phyloP scores from a whole-genome alignment of 2,113 vertebrate species.

The Cyprinus carpio region DNA sequence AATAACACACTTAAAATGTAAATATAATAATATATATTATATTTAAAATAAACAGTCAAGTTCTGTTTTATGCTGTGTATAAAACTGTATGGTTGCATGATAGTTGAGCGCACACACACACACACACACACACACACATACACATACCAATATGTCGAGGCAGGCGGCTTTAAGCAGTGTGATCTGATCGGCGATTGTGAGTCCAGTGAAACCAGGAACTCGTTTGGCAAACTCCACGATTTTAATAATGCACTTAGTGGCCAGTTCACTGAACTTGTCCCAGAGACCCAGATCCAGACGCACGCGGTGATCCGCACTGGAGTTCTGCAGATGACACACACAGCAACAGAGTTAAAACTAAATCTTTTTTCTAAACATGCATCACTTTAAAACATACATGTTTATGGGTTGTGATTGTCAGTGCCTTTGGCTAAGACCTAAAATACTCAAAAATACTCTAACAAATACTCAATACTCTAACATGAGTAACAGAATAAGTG shows the following conservation, averaged over 20 bases:
- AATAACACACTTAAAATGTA: not conserved
- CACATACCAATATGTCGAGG: conserved; percentile 90
- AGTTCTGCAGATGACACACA: conserved; percentile 80
- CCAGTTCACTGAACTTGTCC: conserved; percentile 99
- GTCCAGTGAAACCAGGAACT: conserved; percentile 92
- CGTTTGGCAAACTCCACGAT: conserved; percentile 99
- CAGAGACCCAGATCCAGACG: conserved; percentile 95
- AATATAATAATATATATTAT: not conserved
- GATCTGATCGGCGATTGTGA: conserved; percentile 99
- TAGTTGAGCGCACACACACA: conserved; percentile 50
- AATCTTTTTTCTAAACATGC: not conserved
- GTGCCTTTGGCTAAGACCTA: not conserved
- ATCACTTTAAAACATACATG: not conserved
- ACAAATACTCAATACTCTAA: not conserved
- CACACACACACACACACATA: conserved; percentile 43
- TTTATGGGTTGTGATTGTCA: not conserved
- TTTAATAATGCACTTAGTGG: conserved; percentile 99
- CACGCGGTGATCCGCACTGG: conserved; percentile 93
- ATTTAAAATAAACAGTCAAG: not conserved
- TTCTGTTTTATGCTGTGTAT: not conserved
- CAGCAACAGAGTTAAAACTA: conserved; percentile 14
- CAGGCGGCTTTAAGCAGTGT: conserved; percentile 98
- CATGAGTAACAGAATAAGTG: not conserved
- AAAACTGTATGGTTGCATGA: not conserved
- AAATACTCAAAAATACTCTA: not conserved